Evolutionary conservation across 2,888 invertebrate species (phyloP), one percentile per base, ranked within the genome.

Genomic region (Pollenia angustigena): DNA sequence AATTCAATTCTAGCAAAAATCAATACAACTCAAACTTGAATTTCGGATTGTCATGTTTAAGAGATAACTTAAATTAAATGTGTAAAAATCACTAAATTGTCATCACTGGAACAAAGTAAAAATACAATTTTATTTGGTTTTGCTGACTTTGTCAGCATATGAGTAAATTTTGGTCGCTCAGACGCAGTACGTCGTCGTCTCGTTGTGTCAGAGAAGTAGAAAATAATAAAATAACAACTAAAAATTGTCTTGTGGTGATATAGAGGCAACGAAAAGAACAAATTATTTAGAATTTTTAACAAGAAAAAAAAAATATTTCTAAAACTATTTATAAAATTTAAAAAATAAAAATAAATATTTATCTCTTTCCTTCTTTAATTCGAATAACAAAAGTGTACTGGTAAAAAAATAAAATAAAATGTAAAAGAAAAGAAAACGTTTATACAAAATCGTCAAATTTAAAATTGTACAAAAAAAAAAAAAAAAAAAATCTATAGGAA

Each of bases 151-250:
- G 16, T 56, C 64, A 81, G 81, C 46, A 62, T 52, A 62, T 48
- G 82, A 85, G 84, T 72, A 84, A 66, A 78, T 81, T 87, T 85
- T 87, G 78, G 85, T 78, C 40, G 85, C 87, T 87, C 87, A 87
- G 87, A 85, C 87, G 87, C 85, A 87, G 81, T 87, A 81, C 81
- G 81, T 81, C 87, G 81, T 85, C 85, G 83, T 83, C 85, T 80
- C 83, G 81, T 74, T 87, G 81, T 84, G 85, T 78, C 81, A 85
- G 81, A 81, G 44, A 85, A 85, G 60, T 32, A 66, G 52, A 71
- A 76, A 78, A 75, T 6, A 10, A 18, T 18, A 82, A 78, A 84
- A 0, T 18, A 58, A 68, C 72, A 75, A 64, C 46, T 44, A 52
- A 72, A 76, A 71, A 76, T 75, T 78, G 56, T 72, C 69, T 74